These are phyloP conservation scores for Tenualosa thibaudeaui DNA, from an alignment of 2,797 vertebrate species.

Conservation along the genomic window DNA sequence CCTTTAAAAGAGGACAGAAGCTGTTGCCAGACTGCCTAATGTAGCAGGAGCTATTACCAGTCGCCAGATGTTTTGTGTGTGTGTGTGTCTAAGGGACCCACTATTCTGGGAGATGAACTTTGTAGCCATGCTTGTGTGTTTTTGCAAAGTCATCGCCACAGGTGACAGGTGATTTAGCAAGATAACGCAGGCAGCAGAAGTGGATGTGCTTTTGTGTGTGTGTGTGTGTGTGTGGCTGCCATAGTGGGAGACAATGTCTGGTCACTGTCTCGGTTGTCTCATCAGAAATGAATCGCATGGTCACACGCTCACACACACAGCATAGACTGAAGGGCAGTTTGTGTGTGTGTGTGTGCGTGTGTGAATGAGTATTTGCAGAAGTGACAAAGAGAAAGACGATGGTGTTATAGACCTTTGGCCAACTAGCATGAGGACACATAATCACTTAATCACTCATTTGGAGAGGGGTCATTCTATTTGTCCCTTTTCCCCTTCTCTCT, in stretches of 20 bases:
- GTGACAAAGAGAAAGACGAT: not conserved
- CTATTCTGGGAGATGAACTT: constrained; percentile 17
- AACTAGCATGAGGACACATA: not conserved
- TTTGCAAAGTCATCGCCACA: constrained; percentile 18
- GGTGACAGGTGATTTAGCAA: constrained; percentile 14
- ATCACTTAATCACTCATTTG: constrained; percentile 10
- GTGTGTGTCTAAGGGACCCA: constrained; percentile 16
- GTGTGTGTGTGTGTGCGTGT: constrained; percentile 13
- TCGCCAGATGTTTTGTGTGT: constrained; percentile 15
- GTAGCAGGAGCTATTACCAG: constrained; percentile 11
- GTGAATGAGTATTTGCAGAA: not conserved
- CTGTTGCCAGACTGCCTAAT: not conserved
- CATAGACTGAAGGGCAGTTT: not conserved
- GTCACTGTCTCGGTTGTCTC: constrained; percentile 11
- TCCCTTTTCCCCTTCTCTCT: not conserved
- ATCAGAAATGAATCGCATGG: constrained; percentile 13
- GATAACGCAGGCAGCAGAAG: constrained; percentile 13
- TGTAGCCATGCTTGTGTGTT: constrained; percentile 6
- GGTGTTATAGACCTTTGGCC: constrained; percentile 1
- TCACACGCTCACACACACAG: constrained; percentile 10
- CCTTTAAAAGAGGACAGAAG: constrained; percentile 5
- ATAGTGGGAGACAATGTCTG: constrained; percentile 13
- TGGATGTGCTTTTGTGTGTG: constrained; percentile 32
- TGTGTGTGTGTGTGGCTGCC: constrained; percentile 7
- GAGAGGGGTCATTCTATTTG: not conserved